phyloP scores from a whole-genome alignment of 2,888 invertebrate species.

The Aspidiotus destructor region DNA sequence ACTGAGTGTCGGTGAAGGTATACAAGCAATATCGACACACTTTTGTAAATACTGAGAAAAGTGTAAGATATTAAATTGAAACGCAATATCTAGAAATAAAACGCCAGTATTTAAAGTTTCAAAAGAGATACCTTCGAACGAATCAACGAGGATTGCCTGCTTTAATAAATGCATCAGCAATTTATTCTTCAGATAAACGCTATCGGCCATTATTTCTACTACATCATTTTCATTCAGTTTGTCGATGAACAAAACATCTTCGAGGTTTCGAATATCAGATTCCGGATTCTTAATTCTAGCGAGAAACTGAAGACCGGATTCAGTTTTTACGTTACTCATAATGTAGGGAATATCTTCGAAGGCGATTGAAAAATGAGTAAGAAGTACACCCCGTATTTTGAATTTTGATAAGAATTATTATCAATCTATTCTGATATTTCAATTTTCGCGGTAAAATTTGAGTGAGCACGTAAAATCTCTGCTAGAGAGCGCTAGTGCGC shows the following conservation, averaged over 20 bases:
- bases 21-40: neutral
- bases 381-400: too few species aligned
- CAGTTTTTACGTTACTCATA: constrained; percentile 41
- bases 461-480: too few species aligned
- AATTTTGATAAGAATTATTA: too few species aligned
- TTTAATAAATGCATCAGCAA: constrained; percentile 46
- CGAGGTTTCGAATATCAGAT: constrained; percentile 44
- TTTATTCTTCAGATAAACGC: constrained; percentile 45
- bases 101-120: constrained; percentile 45
- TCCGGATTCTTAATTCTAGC: constrained; percentile 46
- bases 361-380: neutral
- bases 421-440: too few species aligned
- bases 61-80: constrained; percentile 44
- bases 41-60: constrained; percentile 14
- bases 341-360: neutral
- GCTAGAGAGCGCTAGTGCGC: too few species aligned
- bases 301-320: constrained; percentile 52
- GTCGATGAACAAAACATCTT: constrained; percentile 45
- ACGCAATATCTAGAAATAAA: constrained; percentile 46
- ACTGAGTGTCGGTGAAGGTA: neutral
- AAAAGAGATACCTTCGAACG: constrained; percentile 39
- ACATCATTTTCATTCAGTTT: constrained; percentile 43
- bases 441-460: too few species aligned
- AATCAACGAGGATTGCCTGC: constrained; percentile 44
- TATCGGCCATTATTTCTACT: constrained; percentile 46